Conservation (phyloP, 1,140 invertebrate species). For the Maniola jurtina region DNA sequence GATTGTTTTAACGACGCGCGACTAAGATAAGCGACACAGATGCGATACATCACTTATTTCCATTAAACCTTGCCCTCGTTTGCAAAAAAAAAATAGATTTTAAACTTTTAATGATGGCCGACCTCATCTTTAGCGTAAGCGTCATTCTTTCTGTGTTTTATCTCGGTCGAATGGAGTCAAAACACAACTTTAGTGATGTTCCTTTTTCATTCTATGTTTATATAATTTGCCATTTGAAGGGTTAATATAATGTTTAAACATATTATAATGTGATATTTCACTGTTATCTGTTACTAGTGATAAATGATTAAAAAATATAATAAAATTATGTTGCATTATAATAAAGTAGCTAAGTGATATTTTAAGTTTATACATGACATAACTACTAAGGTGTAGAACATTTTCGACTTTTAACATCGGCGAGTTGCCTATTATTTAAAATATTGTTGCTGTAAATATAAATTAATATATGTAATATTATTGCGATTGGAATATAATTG, state of each 20-base stretch:
- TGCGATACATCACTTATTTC: too few relatives aligned
- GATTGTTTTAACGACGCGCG: background rate
- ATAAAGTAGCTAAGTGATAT: constrained; percentile 41
- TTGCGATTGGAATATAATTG: constrained; percentile 16
- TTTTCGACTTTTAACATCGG: constrained; percentile 25
- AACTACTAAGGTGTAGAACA: constrained; percentile 43
- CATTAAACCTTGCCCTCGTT: background rate
- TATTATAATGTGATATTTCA: constrained; percentile 75
- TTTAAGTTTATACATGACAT: constrained; percentile 70
- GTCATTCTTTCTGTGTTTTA: background rate
- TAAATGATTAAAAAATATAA: constrained; percentile 59
- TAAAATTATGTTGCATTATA: constrained; percentile 66
- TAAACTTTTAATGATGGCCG: too few relatives aligned
- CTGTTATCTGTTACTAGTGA: constrained; percentile 74
- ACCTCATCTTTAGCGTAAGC: too few relatives aligned
- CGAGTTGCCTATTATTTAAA: constrained; percentile 34
- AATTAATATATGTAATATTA: constrained; percentile 3
- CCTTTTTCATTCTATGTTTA: constrained; percentile 26
- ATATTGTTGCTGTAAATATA: constrained; percentile 60
- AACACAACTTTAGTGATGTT: constrained; percentile 32
- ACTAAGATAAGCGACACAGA: background rate
- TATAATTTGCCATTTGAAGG: constrained; percentile 59
- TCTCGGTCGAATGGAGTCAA: background rate
- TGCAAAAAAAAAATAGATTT: background rate
- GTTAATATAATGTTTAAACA: constrained; percentile 60